Percentiles rank a stretch among this genome's conserved stretches.
These are phyloP conservation scores for Bambusicola thoracicus DNA, from an alignment of 2,113 vertebrate species.

Conservation along the genomic window DNA sequence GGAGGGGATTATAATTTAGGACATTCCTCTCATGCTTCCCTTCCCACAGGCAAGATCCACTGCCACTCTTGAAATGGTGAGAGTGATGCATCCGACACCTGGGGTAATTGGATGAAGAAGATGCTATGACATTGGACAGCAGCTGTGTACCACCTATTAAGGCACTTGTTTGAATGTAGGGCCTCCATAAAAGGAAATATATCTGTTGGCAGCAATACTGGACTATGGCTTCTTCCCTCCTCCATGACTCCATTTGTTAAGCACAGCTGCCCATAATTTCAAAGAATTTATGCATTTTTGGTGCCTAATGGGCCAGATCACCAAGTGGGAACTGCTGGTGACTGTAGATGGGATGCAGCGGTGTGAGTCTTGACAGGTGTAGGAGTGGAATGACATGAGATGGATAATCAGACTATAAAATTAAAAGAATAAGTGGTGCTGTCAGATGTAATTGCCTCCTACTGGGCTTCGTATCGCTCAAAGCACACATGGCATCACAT, in stretches of 20 bases:
- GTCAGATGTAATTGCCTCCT: background rate
- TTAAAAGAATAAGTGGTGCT: background rate
- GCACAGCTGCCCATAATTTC: background rate
- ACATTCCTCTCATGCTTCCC: background rate
- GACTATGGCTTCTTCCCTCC: background rate
- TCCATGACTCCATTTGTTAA: background rate
- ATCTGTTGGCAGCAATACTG: background rate
- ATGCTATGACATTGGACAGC: background rate
- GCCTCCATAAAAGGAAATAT: background rate
- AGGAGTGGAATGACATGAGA: background rate
- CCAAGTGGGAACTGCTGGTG: background rate
- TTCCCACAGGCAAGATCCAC: background rate
- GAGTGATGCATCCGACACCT: background rate
- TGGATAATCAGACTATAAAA: background rate
- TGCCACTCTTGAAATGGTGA: background rate
- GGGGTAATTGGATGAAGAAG: background rate
- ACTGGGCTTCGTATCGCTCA: background rate
- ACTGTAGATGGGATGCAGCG: background rate
- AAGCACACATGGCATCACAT: background rate
- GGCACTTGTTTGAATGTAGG: background rate
- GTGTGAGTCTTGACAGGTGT: background rate
- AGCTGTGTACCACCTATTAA: slow-evolving; percentile 21
- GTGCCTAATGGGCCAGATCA: background rate
- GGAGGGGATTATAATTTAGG: background rate
- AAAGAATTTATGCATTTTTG: background rate